A percentile compares a stretch with the other conserved stretches of the same genome.
These are phyloP conservation scores for Pangasianodon gigas DNA, from an alignment of 2,113 vertebrate species.

Conservation along the genomic window DNA sequence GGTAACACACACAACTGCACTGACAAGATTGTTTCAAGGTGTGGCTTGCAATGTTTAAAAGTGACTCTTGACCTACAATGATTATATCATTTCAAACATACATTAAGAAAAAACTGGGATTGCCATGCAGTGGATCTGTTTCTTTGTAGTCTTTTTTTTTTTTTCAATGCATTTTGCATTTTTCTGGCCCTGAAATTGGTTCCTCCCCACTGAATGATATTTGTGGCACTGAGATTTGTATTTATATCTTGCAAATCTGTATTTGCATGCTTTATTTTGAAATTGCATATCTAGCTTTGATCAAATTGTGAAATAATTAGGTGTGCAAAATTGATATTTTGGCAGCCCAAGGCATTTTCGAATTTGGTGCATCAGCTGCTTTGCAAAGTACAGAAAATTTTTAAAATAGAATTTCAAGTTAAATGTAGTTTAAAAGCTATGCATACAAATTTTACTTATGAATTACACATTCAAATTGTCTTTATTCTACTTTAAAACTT, in stretches of 20 bases:
- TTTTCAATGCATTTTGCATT: not conserved
- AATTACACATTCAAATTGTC: not conserved
- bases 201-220: not conserved
- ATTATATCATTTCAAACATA: not conserved
- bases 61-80: not conserved
- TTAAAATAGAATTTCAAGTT: not conserved
- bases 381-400: not conserved
- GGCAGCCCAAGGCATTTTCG: too few species aligned
- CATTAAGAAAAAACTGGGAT: not conserved
- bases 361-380: not conserved
- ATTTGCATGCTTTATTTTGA: not conserved
- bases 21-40: not conserved
- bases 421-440: not conserved
- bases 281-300: not conserved
- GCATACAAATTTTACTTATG: not conserved
- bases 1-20: constrained; percentile 70
- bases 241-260: not conserved
- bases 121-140: not conserved
- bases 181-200: not conserved
- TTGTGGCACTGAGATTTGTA: not conserved
- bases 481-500: not conserved
- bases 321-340: not conserved
- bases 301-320: not conserved
- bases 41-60: not conserved
- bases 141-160: not conserved